Evolutionary conservation across 2,113 vertebrate species (phyloP).

Genomic region (Gorsachius goisagi): DNA sequence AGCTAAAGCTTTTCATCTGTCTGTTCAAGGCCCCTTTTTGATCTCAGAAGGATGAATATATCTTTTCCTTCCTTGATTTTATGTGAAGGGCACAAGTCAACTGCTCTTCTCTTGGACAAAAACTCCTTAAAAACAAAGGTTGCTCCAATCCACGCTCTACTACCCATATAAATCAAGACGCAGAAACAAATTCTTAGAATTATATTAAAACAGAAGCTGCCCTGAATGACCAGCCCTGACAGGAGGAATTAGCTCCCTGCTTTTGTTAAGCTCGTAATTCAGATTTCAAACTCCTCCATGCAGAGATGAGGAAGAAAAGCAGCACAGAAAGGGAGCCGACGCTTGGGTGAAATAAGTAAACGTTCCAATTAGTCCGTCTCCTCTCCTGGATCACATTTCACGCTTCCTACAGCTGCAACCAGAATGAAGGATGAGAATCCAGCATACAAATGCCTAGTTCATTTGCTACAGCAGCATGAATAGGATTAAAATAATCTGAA

Average conservation of each 20-base stretch:
- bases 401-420: constrained; percentile 24
- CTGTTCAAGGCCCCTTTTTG: neutral
- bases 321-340: neutral
- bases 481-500: constrained; percentile 50
- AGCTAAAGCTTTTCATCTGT: constrained; percentile 31
- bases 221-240: constrained; percentile 27
- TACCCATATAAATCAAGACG: neutral
- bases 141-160: neutral
- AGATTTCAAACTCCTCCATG: neutral
- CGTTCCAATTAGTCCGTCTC: constrained; percentile 23
- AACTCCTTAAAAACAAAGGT: neutral
- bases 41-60: neutral
- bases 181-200: neutral
- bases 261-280: constrained; percentile 38
- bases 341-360: constrained; percentile 3
- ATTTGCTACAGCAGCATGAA: constrained; percentile 13
- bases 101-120: neutral
- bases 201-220: neutral
- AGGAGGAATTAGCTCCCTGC: neutral
- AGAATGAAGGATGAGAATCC: constrained; percentile 9
- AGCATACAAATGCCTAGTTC: constrained; percentile 44
- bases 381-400: constrained; percentile 50
- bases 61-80: neutral
- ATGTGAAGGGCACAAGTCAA: neutral
- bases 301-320: constrained; percentile 24